phyloP scores from a whole-genome alignment of 2,113 vertebrate genomes.

The Psettodes erumei region DNA sequence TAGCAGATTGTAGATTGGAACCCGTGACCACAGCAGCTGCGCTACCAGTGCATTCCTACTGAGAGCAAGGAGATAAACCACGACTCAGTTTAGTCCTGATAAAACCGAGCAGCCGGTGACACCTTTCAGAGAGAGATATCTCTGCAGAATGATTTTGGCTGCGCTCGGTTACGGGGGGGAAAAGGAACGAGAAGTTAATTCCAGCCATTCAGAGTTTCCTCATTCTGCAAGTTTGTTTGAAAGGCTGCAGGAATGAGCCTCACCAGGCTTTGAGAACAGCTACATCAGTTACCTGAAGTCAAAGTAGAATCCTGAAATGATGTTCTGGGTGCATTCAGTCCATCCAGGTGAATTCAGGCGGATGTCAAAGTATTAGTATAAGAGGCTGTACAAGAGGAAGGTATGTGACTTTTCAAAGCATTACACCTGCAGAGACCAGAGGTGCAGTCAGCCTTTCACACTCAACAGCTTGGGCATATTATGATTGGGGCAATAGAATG shows the following conservation, averaged over 20 bases:
- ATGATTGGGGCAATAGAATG: neutral
- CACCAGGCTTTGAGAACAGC: neutral
- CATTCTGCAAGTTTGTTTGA: neutral
- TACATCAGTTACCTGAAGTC: neutral
- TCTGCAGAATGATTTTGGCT: neutral
- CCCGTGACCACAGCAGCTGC: too few species aligned
- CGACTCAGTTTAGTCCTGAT: neutral
- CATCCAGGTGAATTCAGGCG: neutral
- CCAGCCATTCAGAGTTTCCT: neutral
- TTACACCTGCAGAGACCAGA: neutral
- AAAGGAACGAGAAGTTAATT: neutral
- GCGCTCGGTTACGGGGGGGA: neutral
- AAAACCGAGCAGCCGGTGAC: neutral
- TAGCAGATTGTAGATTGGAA: neutral
- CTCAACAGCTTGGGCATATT: neutral
- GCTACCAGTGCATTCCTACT: neutral
- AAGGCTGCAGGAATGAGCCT: neutral
- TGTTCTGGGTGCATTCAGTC: neutral
- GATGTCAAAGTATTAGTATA: neutral
- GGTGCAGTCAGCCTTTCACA: neutral
- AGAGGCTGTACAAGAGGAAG: neutral
- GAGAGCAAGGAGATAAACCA: neutral
- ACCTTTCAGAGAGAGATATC: neutral
- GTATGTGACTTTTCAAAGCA: neutral
- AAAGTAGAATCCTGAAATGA: neutral